Evolutionary conservation across 2,888 invertebrate species (phyloP).

Genomic region (Crematogaster levior): DNA sequence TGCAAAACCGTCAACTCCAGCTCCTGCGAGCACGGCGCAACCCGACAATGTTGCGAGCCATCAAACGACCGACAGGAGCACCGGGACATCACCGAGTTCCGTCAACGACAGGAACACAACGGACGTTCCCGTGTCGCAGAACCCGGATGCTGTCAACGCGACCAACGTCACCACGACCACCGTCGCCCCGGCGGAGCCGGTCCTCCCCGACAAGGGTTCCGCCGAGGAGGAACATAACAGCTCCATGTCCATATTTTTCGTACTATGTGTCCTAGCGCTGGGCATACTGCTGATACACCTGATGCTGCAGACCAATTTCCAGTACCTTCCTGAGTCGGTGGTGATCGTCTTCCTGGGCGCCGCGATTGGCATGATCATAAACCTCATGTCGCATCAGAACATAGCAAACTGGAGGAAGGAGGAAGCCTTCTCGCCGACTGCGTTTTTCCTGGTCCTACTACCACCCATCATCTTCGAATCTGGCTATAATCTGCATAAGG

Average conservation of each 20-base stretch:
- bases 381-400: constrained; percentile 94
- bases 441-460: constrained; percentile 97
- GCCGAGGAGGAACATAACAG: constrained; percentile 98
- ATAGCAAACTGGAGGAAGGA: constrained; percentile 98
- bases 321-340: constrained; percentile 98
- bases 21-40: constrained; percentile 29
- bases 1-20: constrained; percentile 27
- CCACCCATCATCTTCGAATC: constrained; percentile 99
- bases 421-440: constrained; percentile 99
- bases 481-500: constrained; percentile 99
- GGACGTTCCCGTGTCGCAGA: constrained; percentile 58
- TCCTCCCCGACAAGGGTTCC: constrained; percentile 95
- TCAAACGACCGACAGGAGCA: constrained; percentile 60
- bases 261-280: constrained; percentile 96
- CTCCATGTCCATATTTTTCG: constrained; percentile 99
- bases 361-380: constrained; percentile 95
- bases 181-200: constrained; percentile 90
- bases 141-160: constrained; percentile 61
- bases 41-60: constrained; percentile 42
- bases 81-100: constrained; percentile 17
- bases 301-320: constrained; percentile 97
- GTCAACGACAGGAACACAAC: constrained; percentile 61
- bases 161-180: constrained; percentile 85
- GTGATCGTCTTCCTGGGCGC: constrained; percentile 98
- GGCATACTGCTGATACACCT: constrained; percentile 98